These are phyloP conservation scores for Drosophila pectinifera DNA, from an alignment of 1,140 invertebrate genomes.

Conservation along the genomic window DNA sequence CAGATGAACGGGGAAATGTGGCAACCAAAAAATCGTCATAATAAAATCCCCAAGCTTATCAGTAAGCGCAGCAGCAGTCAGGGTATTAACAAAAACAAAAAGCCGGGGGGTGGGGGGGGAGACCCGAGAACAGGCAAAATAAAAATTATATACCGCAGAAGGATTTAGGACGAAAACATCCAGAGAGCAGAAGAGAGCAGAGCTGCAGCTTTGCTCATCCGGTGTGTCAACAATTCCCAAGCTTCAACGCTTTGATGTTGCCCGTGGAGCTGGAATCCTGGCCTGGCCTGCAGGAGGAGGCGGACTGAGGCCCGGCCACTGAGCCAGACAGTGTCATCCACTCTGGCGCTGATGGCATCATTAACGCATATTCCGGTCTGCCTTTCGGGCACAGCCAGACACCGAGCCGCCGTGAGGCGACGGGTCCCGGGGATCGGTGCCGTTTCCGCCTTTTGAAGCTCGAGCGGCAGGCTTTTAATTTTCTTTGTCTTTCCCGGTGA, in stretches of 20 bases:
- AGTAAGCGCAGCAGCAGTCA: slow-evolving; percentile 65
- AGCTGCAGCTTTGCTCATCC: slow-evolving; percentile 66
- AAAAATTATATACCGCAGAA: slow-evolving; percentile 32
- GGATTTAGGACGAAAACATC: slow-evolving; percentile 36
- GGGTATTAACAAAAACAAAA: slow-evolving; percentile 62
- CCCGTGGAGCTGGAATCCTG: slow-evolving; percentile 11
- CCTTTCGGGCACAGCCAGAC: slow-evolving; percentile 58
- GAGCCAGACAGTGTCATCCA: slow-evolving; percentile 78
- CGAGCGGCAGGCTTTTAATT: slow-evolving; percentile 78
- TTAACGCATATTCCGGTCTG: slow-evolving; percentile 75
- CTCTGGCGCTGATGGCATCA: slow-evolving; percentile 74
- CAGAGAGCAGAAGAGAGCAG: slow-evolving; percentile 13
- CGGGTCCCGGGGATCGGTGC: slow-evolving; percentile 21
- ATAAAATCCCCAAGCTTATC: slow-evolving; percentile 79
- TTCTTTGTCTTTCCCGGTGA: slow-evolving; percentile 79
- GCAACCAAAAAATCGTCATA: slow-evolving; percentile 60
- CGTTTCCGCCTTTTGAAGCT: slow-evolving; percentile 83
- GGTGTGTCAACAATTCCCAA: slow-evolving; percentile 84
- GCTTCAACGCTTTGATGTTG: slow-evolving; percentile 83
- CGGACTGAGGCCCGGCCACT: slow-evolving; percentile 64
- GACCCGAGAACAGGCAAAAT: slow-evolving; percentile 17
- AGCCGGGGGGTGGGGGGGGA: slow-evolving; percentile 2
- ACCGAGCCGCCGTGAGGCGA: neutral
- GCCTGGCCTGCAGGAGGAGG: neutral
- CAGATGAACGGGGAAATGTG: slow-evolving; percentile 37